Evolutionary conservation across 2,888 invertebrate species (phyloP).

Genomic region (Asteroscopus sphinx): DNA sequence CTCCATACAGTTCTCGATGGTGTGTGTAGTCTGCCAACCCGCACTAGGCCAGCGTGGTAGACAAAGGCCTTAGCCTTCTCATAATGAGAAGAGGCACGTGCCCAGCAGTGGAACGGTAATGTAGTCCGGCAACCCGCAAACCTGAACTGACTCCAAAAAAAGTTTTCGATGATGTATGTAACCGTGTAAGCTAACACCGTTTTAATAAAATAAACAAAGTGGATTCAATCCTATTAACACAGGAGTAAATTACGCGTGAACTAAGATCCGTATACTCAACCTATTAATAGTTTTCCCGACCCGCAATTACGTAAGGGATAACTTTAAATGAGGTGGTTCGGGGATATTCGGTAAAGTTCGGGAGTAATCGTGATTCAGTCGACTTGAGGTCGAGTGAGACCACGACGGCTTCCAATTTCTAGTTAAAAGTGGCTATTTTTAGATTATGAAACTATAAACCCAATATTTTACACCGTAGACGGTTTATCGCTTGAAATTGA

Average conservation of each 20-base stretch:
- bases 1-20: no score
- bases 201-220: not conserved
- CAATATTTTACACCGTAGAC: conserved; percentile 17
- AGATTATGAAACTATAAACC: not conserved
- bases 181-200: no score
- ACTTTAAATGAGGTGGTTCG: conserved; percentile 35
- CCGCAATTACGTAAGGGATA: conserved; percentile 31
- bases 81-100: no score
- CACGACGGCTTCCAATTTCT: conserved; percentile 23
- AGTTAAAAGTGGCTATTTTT: conserved; percentile 24
- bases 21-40: no score
- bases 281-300: conserved; percentile 22
- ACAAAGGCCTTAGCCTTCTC: no score
- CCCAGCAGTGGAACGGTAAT: no score
- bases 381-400: not conserved
- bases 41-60: no score
- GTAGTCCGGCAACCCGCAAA: no score
- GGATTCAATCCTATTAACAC: conserved; percentile 7
- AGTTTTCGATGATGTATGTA: no score
- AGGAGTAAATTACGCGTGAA: conserved; percentile 1
- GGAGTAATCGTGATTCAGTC: conserved; percentile 8
- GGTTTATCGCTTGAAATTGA: conserved; percentile 5
- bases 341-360: conserved; percentile 8
- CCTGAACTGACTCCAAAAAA: no score
- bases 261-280: conserved; percentile 2